Percentiles rank a stretch among this genome's conserved stretches.
phyloP scores from a whole-genome alignment of 1,140 invertebrate species.

The Matsumurasca onukii region DNA sequence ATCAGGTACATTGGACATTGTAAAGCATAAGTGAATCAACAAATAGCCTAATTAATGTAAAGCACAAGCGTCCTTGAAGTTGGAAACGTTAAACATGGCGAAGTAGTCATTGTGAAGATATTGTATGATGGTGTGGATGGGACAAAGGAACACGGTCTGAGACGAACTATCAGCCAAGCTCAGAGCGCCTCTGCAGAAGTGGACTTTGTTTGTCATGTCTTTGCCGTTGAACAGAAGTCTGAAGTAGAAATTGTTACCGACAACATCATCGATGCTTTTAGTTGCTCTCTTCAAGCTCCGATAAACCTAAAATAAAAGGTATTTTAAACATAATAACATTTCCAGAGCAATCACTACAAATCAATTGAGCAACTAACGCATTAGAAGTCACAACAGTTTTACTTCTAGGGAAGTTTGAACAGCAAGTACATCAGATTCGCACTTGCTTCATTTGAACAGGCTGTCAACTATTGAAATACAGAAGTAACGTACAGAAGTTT shows the following conservation, averaged over 20 bases:
- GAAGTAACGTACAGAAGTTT: too few relatives aligned
- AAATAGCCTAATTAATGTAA: too few relatives aligned
- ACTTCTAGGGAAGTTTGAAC: too few relatives aligned
- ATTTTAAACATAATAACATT: too few relatives aligned
- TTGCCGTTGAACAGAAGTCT: conserved; percentile 82
- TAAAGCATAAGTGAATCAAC: too few relatives aligned
- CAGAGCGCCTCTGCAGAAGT: conserved; percentile 69
- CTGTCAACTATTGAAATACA: too few relatives aligned
- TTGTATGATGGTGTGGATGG: conserved; percentile 80
- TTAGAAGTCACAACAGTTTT: too few relatives aligned
- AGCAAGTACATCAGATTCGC: too few relatives aligned
- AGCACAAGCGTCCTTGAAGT: conserved; percentile 80
- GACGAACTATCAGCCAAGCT: conserved; percentile 45
- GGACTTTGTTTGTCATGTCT: conserved; percentile 78
- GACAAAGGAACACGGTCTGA: conserved; percentile 63
- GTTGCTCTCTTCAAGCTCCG: conserved; percentile 53
- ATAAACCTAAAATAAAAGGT: conserved; percentile 54
- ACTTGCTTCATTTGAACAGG: too few relatives aligned
- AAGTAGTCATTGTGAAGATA: conserved; percentile 87
- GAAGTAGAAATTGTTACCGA: conserved; percentile 72
- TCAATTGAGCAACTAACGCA: too few relatives aligned
- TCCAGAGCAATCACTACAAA: too few relatives aligned
- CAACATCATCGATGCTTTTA: conserved; percentile 43
- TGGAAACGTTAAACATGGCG: conserved; percentile 72
- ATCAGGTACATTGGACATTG: too few relatives aligned